Conservation (phyloP, 35 echinoderm and acorn worm species). For the Ophioderma brevispina region DNA sequence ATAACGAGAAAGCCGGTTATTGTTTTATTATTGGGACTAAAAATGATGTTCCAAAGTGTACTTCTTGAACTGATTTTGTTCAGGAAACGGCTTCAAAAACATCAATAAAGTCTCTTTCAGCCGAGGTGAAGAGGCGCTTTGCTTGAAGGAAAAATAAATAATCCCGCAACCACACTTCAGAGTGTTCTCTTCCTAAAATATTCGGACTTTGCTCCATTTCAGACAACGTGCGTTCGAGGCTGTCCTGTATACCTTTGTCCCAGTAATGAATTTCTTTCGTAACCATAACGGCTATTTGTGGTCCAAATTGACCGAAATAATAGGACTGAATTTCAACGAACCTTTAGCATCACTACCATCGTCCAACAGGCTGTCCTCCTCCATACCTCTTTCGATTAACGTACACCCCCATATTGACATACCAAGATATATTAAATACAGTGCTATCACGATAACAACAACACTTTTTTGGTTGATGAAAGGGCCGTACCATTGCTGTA, state of each 20-base stretch:
- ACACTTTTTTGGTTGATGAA: constrained; percentile 47
- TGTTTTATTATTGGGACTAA: constrained; percentile 27
- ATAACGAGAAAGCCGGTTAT: constrained; percentile 60
- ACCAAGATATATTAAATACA: constrained; percentile 29
- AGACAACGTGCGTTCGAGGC: constrained; percentile 11
- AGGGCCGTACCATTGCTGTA: constrained; percentile 60
- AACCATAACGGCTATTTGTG: constrained; percentile 52
- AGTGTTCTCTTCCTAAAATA: neutral
- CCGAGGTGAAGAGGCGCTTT: neutral
- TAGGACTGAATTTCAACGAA: constrained; percentile 39
- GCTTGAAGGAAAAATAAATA: constrained; percentile 18
- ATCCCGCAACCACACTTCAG: neutral
- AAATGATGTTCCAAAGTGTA: constrained; percentile 74
- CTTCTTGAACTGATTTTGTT: constrained; percentile 40
- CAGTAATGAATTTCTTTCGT: constrained; percentile 63
- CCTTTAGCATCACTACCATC: constrained; percentile 35
- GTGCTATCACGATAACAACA: constrained; percentile 29
- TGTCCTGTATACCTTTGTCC: constrained; percentile 39
- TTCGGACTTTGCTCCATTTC: constrained; percentile 9
- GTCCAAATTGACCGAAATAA: constrained; percentile 59
- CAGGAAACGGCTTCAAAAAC: constrained; percentile 66
- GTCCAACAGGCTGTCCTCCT: constrained; percentile 52
- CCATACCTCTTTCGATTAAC: constrained; percentile 39
- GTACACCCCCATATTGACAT: constrained; percentile 73
- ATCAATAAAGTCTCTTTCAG: neutral